Percentiles rank a stretch among this genome's conserved stretches.
Conservation (phyloP, 2,888 invertebrate genomes). For the Entomobrya multifasciata region DNA sequence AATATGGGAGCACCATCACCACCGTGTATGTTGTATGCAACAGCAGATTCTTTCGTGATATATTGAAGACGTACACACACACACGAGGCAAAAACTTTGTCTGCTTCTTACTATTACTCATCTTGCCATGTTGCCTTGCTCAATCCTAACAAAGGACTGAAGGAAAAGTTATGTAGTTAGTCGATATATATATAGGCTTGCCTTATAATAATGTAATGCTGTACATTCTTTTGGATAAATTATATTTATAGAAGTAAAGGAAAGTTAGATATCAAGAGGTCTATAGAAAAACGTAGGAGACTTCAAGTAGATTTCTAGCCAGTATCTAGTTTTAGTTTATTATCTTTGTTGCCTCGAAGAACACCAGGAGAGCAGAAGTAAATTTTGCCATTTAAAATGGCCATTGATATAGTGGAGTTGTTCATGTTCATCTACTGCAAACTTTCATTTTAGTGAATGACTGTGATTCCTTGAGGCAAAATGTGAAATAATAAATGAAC, state of each 20-base stretch:
- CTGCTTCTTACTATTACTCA: constrained; percentile 22
- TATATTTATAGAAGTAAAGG: too few species aligned
- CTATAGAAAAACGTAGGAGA: too few species aligned
- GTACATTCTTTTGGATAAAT: too few species aligned
- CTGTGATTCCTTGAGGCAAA: neutral
- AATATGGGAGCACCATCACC: too few species aligned
- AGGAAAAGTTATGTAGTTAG: constrained; percentile 9
- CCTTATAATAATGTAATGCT: too few species aligned
- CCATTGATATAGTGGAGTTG: neutral
- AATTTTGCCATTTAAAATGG: constrained; percentile 36
- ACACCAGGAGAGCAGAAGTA: neutral
- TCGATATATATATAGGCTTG: too few species aligned
- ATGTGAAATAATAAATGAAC: constrained; percentile 28
- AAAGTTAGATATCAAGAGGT: too few species aligned
- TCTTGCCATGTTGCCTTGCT: constrained; percentile 7
- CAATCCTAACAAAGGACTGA: neutral
- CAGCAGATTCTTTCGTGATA: too few species aligned
- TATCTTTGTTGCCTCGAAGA: neutral
- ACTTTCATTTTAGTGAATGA: constrained; percentile 28
- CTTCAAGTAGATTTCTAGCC: neutral
- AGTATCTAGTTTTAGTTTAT: neutral
- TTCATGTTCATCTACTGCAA: constrained; percentile 3
- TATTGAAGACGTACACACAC: too few species aligned
- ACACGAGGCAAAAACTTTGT: neutral
- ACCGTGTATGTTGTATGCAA: too few species aligned